Conservation (phyloP, 2,113 vertebrate species). For the Urocolius indicus region DNA sequence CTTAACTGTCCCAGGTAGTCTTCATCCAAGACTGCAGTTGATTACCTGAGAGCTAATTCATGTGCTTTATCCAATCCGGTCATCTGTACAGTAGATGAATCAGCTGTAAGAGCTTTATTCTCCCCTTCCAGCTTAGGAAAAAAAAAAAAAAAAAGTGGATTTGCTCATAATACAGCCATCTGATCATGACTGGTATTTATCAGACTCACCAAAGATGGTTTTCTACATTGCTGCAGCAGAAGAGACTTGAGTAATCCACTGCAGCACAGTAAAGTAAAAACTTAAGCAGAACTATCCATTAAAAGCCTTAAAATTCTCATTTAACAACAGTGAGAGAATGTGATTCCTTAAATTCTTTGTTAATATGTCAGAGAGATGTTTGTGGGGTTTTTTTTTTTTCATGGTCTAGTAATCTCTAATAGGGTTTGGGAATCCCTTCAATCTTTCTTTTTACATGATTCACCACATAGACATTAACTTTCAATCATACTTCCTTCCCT, state of each 20-base stretch:
- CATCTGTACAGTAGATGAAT: neutral
- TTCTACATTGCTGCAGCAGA: neutral
- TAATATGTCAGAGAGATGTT: neutral
- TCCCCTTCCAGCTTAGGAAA: neutral
- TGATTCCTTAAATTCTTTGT: neutral
- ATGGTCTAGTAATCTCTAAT: neutral
- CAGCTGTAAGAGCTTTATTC: neutral
- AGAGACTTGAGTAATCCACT: neutral
- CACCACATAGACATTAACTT: neutral
- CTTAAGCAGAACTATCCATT: neutral
- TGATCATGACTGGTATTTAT: neutral
- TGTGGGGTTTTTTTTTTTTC: neutral
- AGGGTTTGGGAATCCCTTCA: neutral
- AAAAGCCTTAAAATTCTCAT: neutral
- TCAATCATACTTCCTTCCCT: neutral
- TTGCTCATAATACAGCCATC: neutral
- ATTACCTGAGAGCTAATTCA: neutral
- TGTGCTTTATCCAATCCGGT: neutral
- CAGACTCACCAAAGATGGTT: neutral
- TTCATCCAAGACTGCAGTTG: neutral
- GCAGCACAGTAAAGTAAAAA: neutral
- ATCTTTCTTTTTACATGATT: neutral
- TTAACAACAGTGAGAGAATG: neutral
- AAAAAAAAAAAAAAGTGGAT: neutral
- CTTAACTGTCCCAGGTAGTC: neutral